These are phyloP conservation scores for Lepidurus packardi DNA, from an alignment of 1,140 invertebrate genomes.

Conservation along the genomic window DNA sequence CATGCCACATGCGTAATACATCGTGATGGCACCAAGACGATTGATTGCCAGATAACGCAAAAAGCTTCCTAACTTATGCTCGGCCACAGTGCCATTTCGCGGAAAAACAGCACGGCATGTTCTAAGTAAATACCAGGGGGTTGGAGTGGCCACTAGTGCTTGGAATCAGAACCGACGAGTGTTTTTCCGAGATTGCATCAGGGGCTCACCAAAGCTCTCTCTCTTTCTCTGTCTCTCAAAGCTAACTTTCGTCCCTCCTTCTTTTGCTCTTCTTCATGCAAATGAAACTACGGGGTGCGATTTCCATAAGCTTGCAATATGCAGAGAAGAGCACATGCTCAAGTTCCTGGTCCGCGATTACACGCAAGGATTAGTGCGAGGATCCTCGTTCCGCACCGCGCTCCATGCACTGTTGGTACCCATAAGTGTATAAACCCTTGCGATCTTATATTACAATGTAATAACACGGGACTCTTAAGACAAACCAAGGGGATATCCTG, in stretches of 20 bases:
- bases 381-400: background rate
- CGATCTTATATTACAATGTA: conserved; percentile 10
- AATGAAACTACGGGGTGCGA: background rate
- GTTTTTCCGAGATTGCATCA: conserved; percentile 13
- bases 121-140: background rate
- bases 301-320: conserved; percentile 9
- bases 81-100: background rate
- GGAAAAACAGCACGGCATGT: background rate
- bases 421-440: conserved; percentile 1
- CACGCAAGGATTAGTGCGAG: background rate
- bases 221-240: background rate
- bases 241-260: background rate
- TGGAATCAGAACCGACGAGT: background rate
- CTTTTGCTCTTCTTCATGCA: background rate
- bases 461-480: background rate
- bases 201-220: background rate
- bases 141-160: background rate
- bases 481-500: background rate
- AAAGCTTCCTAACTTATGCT: background rate
- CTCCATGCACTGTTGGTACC: background rate
- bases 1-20: too few relatives aligned
- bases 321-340: conserved; percentile 14
- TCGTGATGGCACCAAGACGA: too few relatives aligned
- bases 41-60: conserved; percentile 4
- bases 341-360: conserved; percentile 2